Percentiles rank a stretch among this genome's conserved stretches.
Conservation (phyloP, 2,113 vertebrate genomes). For the Zapus hudsonius region DNA sequence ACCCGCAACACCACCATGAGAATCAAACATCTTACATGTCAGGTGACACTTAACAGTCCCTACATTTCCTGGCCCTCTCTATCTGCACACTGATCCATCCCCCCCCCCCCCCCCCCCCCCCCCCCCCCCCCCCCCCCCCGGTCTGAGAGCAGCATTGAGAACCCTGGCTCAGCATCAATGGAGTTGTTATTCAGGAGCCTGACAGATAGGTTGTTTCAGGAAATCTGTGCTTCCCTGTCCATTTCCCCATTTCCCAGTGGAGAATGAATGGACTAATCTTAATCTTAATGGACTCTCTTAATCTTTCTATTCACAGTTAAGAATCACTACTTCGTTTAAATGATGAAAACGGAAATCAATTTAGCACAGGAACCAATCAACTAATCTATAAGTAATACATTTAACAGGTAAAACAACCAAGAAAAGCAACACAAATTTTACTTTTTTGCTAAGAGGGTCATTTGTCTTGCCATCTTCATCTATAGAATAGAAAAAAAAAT, state of each 20-base stretch:
- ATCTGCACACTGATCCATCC: background rate
- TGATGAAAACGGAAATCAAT: constrained; percentile 41
- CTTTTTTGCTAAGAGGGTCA: background rate
- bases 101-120: too few relatives aligned
- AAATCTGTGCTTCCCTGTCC: constrained; percentile 51
- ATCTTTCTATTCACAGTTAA: constrained; percentile 52
- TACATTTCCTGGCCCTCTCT: background rate
- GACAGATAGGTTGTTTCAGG: constrained; percentile 61
- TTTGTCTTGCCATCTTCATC: background rate
- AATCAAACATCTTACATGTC: background rate
- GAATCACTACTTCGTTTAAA: constrained; percentile 6
- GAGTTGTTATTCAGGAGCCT: constrained; percentile 67
- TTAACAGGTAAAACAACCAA: background rate
- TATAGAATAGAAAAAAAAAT: constrained; percentile 18
- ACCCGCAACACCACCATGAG: background rate
- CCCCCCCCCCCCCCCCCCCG: too few relatives aligned
- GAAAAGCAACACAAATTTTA: background rate
- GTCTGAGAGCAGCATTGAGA: constrained; percentile 50
- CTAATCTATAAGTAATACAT: background rate
- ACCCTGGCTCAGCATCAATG: constrained; percentile 64
- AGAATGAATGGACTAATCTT: constrained; percentile 60
- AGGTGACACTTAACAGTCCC: rapidly evolving
- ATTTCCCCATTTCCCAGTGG: constrained; percentile 49
- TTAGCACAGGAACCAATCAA: constrained; percentile 5
- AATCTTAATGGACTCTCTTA: constrained; percentile 60